A percentile compares a stretch with the other conserved stretches of the same genome.
Conservation (phyloP, 2,113 vertebrate species). For the Amphiprion percula region DNA sequence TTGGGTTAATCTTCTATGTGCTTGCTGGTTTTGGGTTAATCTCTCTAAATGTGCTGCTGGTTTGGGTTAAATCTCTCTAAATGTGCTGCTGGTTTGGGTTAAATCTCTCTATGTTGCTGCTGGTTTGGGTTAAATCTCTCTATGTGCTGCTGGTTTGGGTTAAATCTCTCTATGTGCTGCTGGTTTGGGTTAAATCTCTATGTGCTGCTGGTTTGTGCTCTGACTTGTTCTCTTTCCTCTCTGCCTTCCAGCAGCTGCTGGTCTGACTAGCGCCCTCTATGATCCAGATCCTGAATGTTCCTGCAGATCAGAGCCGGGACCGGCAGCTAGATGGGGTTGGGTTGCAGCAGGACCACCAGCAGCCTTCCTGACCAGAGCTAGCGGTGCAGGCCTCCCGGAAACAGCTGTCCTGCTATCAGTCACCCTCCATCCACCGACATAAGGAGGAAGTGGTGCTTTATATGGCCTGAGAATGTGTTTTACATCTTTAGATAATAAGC, state of each 20-base stretch:
- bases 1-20: no score
- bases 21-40: no score
- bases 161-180: background rate
- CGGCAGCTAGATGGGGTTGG: conserved; percentile 68
- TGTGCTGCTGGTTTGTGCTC: conserved; percentile 1
- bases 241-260: conserved; percentile 43
- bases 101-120: no score
- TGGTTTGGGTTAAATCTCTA: conserved; percentile 6
- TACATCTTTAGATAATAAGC: background rate
- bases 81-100: no score
- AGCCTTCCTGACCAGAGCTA: conserved; percentile 31
- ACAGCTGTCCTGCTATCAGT: conserved; percentile 77
- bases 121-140: no score
- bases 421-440: conserved; percentile 48
- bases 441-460: conserved; percentile 3
- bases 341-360: conserved; percentile 47
- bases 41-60: no score
- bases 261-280: conserved; percentile 76
- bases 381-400: conserved; percentile 65
- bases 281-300: conserved; percentile 29
- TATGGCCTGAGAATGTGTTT: background rate
- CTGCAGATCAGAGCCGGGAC: conserved; percentile 36
- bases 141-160: background rate
- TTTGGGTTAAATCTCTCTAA: no score
- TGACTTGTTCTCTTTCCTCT: conserved; percentile 14